Evolutionary conservation across 1,140 invertebrate genomes (phyloP).

Genomic region (Dermatophagoides farinae): DNA sequence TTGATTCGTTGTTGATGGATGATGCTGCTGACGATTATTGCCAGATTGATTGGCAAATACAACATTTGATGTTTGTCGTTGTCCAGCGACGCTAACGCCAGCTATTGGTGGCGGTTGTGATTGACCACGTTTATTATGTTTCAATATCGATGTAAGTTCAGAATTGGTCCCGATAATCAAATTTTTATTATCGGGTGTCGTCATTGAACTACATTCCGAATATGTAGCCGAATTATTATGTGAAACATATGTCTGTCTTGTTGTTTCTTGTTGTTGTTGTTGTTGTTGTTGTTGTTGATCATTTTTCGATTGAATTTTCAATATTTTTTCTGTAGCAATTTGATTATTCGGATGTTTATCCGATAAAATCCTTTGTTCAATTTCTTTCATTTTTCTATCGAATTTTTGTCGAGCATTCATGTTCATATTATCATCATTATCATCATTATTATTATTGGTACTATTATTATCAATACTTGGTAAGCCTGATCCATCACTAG

Average conservation of each 20-base stretch:
- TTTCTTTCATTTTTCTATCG: background rate
- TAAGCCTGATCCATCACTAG: background rate
- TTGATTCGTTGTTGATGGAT: background rate
- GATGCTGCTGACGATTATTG: background rate
- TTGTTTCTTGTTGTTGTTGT: no score
- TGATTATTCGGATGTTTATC: background rate
- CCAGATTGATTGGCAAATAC: background rate
- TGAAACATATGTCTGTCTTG: no score
- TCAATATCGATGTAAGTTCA: background rate
- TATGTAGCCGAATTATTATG: no score
- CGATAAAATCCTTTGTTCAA: background rate
- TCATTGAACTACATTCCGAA: slow-evolving; percentile 1
- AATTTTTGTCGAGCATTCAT: background rate
- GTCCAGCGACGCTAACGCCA: background rate
- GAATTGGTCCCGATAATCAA: no score
- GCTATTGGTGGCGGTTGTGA: background rate
- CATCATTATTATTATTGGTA: background rate
- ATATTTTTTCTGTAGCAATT: background rate
- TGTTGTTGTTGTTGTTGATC: no score
- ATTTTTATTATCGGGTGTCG: background rate
- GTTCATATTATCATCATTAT: no score
- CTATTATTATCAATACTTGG: background rate
- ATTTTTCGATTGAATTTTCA: background rate
- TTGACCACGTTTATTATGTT: background rate
- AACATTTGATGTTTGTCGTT: background rate